These are phyloP conservation scores for Gambelia wislizenii DNA, from an alignment of 2,797 vertebrate genomes.

Conservation along the genomic window DNA sequence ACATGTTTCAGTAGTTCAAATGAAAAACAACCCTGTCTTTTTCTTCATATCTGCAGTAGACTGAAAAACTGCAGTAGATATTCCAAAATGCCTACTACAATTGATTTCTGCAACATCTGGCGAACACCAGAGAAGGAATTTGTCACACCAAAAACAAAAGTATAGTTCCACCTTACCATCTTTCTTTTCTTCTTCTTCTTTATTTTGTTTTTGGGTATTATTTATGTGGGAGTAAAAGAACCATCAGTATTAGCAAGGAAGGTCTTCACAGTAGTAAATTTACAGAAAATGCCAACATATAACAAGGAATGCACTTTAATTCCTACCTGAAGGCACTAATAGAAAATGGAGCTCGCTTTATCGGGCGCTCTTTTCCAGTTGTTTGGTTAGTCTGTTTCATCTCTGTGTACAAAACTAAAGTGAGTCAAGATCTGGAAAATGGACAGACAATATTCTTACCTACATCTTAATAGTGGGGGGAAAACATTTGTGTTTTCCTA, in stretches of 20 bases:
- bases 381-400: constrained; percentile 95
- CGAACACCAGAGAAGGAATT: neutral
- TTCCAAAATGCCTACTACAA: neutral
- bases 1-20: neutral
- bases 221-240: too few species aligned
- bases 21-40: neutral
- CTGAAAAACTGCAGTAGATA: neutral
- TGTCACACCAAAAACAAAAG: neutral
- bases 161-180: neutral
- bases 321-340: constrained; percentile 93
- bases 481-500: neutral
- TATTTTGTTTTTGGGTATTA: neutral
- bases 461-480: neutral
- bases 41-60: neutral
- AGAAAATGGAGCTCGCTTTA: constrained; percentile 94
- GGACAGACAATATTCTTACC: constrained; percentile 21
- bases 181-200: neutral
- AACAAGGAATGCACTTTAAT: constrained; percentile 30
- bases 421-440: constrained; percentile 30
- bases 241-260: neutral
- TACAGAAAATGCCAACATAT: neutral
- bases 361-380: constrained; percentile 92
- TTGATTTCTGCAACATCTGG: neutral
- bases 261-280: neutral
- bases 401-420: constrained; percentile 79